phyloP scores from a whole-genome alignment of 2,888 invertebrate genomes.

The Limenitis camilla region DNA sequence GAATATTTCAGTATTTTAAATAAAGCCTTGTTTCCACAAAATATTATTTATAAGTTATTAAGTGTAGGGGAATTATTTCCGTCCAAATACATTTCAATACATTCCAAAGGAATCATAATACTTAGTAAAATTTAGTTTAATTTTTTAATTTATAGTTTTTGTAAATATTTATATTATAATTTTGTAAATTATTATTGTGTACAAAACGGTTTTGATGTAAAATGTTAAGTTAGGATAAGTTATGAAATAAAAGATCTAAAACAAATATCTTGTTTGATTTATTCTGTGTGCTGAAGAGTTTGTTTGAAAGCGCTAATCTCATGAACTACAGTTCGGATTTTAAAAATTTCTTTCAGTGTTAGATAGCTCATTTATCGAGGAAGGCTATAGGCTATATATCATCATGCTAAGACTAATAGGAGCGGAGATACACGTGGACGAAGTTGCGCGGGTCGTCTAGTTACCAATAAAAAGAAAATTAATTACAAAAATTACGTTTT shows the following conservation, averaged over 20 bases:
- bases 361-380: no score
- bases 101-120: slow-evolving; percentile 65
- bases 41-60: neutral
- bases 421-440: no score
- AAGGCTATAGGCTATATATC: no score
- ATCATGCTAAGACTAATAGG: no score
- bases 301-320: no score
- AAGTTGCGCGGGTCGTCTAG: no score
- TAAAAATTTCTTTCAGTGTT: no score
- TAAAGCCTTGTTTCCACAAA: slow-evolving; percentile 21
- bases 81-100: slow-evolving; percentile 59
- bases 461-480: no score
- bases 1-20: slow-evolving; percentile 34
- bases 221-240: slow-evolving; percentile 6
- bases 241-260: slow-evolving; percentile 16
- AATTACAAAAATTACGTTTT: no score
- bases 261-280: no score
- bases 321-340: no score
- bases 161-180: slow-evolving; percentile 16
- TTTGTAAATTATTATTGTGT: slow-evolving; percentile 4
- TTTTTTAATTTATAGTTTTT: slow-evolving; percentile 9
- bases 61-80: slow-evolving; percentile 39
- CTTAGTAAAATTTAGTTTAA: slow-evolving; percentile 28
- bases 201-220: neutral
- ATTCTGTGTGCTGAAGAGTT: no score